Evolutionary conservation across 2,888 invertebrate genomes (phyloP).

Genomic region (Scaptomyza parva): DNA sequence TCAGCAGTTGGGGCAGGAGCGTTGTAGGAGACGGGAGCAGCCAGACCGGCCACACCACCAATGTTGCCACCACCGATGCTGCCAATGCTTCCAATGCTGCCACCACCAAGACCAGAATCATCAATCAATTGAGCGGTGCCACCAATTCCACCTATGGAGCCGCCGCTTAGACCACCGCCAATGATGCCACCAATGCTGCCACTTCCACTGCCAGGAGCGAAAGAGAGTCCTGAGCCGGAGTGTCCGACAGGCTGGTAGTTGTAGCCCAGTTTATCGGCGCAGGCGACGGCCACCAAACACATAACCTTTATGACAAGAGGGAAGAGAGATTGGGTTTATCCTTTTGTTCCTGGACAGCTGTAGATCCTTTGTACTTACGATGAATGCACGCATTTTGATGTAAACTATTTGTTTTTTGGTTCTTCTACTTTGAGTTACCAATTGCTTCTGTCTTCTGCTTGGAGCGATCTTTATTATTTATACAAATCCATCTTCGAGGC

Average conservation of each 20-base stretch:
- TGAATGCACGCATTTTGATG: slow-evolving; percentile 69
- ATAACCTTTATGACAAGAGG: slow-evolving; percentile 48
- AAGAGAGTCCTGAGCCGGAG: slow-evolving; percentile 67
- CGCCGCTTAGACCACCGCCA: slow-evolving; percentile 18
- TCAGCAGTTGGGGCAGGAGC: slow-evolving; percentile 64
- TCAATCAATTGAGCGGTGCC: slow-evolving; percentile 14
- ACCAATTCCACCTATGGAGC: slow-evolving; percentile 17
- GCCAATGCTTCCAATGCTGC: slow-evolving; percentile 21
- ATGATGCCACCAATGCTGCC: slow-evolving; percentile 7
- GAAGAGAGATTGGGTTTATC: slow-evolving; percentile 14
- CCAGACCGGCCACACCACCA: slow-evolving; percentile 35
- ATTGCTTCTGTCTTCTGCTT: slow-evolving; percentile 66
- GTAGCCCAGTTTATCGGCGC: slow-evolving; percentile 78
- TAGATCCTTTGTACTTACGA: slow-evolving; percentile 53
- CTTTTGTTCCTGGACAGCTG: not conserved
- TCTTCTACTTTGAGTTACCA: slow-evolving; percentile 64
- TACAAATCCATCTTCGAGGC: slow-evolving; percentile 75
- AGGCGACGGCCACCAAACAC: slow-evolving; percentile 75
- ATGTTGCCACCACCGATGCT: slow-evolving; percentile 31
- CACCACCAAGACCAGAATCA: slow-evolving; percentile 10
- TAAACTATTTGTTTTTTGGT: slow-evolving; percentile 44
- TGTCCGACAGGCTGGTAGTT: slow-evolving; percentile 77
- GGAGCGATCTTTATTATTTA: slow-evolving; percentile 75
- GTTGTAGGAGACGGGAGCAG: slow-evolving; percentile 54
- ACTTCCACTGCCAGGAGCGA: slow-evolving; percentile 57